These are phyloP conservation scores for Chymomyza amoena DNA, from an alignment of 2,888 invertebrate species.

Conservation along the genomic window DNA sequence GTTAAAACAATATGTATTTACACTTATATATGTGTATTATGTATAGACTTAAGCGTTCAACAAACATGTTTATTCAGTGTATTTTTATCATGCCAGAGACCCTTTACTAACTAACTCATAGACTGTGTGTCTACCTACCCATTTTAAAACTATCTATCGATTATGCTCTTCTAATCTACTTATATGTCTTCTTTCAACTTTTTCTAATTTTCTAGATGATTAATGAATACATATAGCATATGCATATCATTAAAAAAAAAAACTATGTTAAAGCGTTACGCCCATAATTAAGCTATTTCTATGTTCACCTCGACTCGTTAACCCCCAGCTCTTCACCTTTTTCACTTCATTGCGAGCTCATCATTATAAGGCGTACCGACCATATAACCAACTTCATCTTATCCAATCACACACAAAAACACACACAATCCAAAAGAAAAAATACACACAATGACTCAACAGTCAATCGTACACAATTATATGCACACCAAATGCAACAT, in stretches of 20 bases:
- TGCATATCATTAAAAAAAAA: slow-evolving; percentile 52
- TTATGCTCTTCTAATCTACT: slow-evolving; percentile 74
- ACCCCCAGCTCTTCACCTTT: slow-evolving; percentile 12
- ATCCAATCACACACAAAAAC: slow-evolving; percentile 14
- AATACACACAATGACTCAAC: slow-evolving; percentile 28
- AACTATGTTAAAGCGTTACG: slow-evolving; percentile 52
- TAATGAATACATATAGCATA: slow-evolving; percentile 71
- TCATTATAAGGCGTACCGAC: slow-evolving; percentile 42
- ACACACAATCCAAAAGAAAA: slow-evolving; percentile 6
- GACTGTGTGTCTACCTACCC: slow-evolving; percentile 9
- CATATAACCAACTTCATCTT: slow-evolving; percentile 19
- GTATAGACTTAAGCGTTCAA: slow-evolving; percentile 42
- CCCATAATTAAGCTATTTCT: slow-evolving; percentile 41
- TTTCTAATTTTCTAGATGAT: slow-evolving; percentile 78
- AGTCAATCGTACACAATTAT: slow-evolving; percentile 44
- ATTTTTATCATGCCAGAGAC: slow-evolving; percentile 28
- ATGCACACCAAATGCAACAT: slow-evolving; percentile 3
- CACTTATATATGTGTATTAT: slow-evolving; percentile 24
- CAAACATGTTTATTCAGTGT: slow-evolving; percentile 29
- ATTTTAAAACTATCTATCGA: slow-evolving; percentile 50
- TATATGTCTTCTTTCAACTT: slow-evolving; percentile 73
- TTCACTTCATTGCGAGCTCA: slow-evolving; percentile 54
- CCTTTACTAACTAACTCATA: slow-evolving; percentile 1
- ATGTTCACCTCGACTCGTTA: slow-evolving; percentile 14
- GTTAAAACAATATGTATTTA: slow-evolving; percentile 8